phyloP scores from a whole-genome alignment of 2,888 invertebrate species.

The Hecatera dysodea region DNA sequence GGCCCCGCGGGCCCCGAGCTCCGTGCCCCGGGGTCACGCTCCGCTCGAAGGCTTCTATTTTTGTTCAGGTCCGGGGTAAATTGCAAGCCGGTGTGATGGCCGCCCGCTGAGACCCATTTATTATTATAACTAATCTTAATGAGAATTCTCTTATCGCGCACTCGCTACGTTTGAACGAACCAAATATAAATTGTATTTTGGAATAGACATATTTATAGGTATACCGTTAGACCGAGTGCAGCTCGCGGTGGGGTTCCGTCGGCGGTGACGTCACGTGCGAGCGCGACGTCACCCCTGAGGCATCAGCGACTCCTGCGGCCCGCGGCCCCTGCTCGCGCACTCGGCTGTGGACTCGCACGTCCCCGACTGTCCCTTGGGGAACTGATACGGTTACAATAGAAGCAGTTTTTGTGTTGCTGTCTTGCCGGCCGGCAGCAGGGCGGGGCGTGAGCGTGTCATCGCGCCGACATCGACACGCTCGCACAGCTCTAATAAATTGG shows the following conservation, averaged over 20 bases:
- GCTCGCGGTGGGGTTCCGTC: background rate
- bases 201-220: conserved; percentile 40
- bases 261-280: conserved; percentile 12
- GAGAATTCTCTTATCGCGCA: conserved; percentile 61
- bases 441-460: conserved; percentile 45
- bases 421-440: conserved; percentile 3
- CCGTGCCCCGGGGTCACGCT: conserved; percentile 63
- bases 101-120: conserved; percentile 66
- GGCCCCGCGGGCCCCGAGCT: conserved; percentile 16
- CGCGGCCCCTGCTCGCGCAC: background rate
- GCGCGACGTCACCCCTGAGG: background rate
- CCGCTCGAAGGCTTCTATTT: conserved; percentile 68
- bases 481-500: conserved; percentile 74
- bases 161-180: conserved; percentile 44
- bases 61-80: conserved; percentile 63
- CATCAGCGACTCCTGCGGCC: background rate
- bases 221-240: conserved; percentile 39
- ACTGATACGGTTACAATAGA: conserved; percentile 58
- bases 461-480: conserved; percentile 69
- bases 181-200: conserved; percentile 47
- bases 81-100: conserved; percentile 63
- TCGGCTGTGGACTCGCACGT: background rate
- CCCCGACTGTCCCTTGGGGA: conserved; percentile 54
- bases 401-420: conserved; percentile 48
- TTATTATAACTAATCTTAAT: conserved; percentile 68